Conservation (phyloP, 2,797 vertebrate species). For the Dicrostonyx torquatus region DNA sequence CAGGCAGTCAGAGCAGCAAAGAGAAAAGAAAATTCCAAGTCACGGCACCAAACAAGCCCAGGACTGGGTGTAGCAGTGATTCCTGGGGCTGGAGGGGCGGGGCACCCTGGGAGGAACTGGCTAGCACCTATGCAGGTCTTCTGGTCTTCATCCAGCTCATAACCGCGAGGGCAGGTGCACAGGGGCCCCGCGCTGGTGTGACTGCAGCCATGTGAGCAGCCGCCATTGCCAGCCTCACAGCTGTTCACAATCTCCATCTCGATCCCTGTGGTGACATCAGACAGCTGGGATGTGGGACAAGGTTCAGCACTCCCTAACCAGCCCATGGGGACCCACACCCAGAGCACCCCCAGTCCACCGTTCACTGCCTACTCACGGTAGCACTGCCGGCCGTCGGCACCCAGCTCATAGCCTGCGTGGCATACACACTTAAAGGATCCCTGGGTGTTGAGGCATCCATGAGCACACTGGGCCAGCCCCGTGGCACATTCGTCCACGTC, state of each 20-base stretch:
- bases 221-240: constrained; percentile 93
- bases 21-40: too few species aligned
- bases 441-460: constrained; percentile 93
- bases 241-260: constrained; percentile 99
- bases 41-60: neutral
- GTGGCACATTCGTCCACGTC: constrained; percentile 93
- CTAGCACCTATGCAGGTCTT: constrained; percentile 93
- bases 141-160: constrained; percentile 90
- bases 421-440: constrained; percentile 95
- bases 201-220: constrained; percentile 94
- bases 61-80: fast-evolving
- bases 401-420: constrained; percentile 93
- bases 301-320: neutral
- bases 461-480: constrained; percentile 88
- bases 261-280: constrained; percentile 88
- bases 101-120: fast-evolving
- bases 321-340: neutral
- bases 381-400: constrained; percentile 92
- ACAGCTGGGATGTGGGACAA: fast-evolving
- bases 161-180: constrained; percentile 93
- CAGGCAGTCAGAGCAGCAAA: neutral
- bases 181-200: constrained; percentile 91
- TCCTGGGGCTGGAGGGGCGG: fast-evolving
- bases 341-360: fast-evolving
- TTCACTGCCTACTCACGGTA: constrained; percentile 88